Evolutionary conservation across 2,113 vertebrate species (phyloP), one percentile per base, ranked within the genome.

Genomic region (Cricetomys ansorgei): DNA sequence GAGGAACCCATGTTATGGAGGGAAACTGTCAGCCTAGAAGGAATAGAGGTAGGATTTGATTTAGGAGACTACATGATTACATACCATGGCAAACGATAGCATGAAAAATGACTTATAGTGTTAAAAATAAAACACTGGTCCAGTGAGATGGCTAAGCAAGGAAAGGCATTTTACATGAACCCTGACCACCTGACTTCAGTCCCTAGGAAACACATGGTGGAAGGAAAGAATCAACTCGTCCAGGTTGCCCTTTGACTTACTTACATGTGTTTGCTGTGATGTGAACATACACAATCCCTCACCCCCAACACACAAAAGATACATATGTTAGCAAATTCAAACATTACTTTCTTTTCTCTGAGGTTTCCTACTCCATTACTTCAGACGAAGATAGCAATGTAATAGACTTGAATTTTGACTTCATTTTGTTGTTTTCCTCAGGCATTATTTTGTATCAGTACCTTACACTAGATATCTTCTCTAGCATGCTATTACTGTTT

Each of bases 281-380:
- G n/a, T 43, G 3, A n/a, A 83, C 7, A 64, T 62, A 64, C n/a
- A 59, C 13, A 59, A 1, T 21, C 3, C 11, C 25, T 4, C 45
- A 57, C 6, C 37, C 53, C 21, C 55, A 83, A 62, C 27, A 62
- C n/a, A 62, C 15, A 40, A 27, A 62, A 40, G 16, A 16, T 19
- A 84, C 40, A 84, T 16, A 45, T 43, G 59, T 45, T 9, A 75
- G 5, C 27, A 48, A 34, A 65, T n/a, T 25, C 7, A 92, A 92
- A 65, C 0, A 50, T 45, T 73, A 45, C 21, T 80, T 92, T 94
- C 19, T 89, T 5, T 72, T 94, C 43, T n/a, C 27, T 88, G 48
- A 93, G n/a, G 7, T 88, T 96, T 93, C 50, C 3, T 59, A 34
- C 88, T 85, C 94, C 65, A 57, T 81, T 94, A 43, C 53, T 89